phyloP scores from a whole-genome alignment of 2,888 invertebrate genomes.

The Lingula anatina region DNA sequence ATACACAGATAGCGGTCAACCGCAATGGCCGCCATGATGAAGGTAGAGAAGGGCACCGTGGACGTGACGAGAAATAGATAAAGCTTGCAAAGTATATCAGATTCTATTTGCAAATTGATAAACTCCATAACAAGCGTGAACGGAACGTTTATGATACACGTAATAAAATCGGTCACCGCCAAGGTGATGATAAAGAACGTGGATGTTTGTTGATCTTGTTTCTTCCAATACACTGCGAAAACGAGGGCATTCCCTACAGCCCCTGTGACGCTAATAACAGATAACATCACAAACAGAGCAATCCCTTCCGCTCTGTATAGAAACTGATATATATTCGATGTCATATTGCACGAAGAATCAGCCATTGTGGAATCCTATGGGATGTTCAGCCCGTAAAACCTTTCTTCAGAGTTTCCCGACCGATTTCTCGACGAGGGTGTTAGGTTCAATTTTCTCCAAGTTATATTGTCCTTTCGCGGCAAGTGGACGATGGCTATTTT shows the following conservation, averaged over 20 bases:
- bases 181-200: conserved; percentile 43
- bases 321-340: no score
- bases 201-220: conserved; percentile 35
- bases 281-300: conserved; percentile 25
- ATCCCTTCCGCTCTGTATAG: no score
- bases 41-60: conserved; percentile 40
- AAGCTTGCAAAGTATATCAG: conserved; percentile 31
- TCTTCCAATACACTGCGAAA: conserved; percentile 31
- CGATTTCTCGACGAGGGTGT: no score
- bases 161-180: conserved; percentile 39
- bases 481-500: no score
- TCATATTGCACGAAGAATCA: no score
- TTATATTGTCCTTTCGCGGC: no score
- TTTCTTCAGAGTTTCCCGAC: no score
- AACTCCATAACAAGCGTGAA: conserved; percentile 39
- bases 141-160: conserved; percentile 41
- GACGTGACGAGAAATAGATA: conserved; percentile 40
- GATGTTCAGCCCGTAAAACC: no score
- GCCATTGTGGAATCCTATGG: no score
- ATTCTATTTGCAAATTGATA: conserved; percentile 21
- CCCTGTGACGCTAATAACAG: conserved; percentile 27
- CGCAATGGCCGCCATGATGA: conserved; percentile 39
- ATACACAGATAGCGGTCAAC: conserved; percentile 40
- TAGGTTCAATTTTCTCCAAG: no score
- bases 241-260: conserved; percentile 34